A percentile compares a stretch with the other conserved stretches of the same genome.
Conservation (phyloP, 2,888 invertebrate species). For the Phalera bucephala region DNA sequence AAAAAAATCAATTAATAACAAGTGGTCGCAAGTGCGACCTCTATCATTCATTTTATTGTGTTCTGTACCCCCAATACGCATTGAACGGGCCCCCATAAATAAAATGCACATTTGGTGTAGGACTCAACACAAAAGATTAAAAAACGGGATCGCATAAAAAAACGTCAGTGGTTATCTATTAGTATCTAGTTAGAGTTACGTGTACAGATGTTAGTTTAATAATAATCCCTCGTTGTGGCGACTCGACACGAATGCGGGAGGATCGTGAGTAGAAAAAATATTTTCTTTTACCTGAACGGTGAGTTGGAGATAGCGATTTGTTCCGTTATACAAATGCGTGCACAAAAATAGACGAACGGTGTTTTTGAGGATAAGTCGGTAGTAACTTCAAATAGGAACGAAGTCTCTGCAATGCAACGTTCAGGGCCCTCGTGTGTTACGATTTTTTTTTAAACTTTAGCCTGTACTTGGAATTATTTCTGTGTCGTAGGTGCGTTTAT, state of each 20-base stretch:
- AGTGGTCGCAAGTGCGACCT: slow-evolving; percentile 73
- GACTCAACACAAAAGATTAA: slow-evolving; percentile 71
- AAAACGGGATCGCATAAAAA: slow-evolving; percentile 72
- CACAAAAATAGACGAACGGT: slow-evolving; percentile 26
- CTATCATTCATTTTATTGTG: slow-evolving; percentile 63
- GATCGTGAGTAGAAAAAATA: slow-evolving; percentile 44
- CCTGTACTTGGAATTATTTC: no score
- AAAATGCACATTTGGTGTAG: slow-evolving; percentile 75
- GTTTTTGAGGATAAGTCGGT: no score
- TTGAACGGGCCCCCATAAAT: slow-evolving; percentile 65
- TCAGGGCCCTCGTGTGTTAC: no score
- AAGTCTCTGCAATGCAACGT: no score
- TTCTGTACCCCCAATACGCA: slow-evolving; percentile 39
- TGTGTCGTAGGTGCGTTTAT: no score
- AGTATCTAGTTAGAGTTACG: slow-evolving; percentile 79
- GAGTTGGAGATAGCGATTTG: slow-evolving; percentile 36
- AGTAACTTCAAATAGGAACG: no score
- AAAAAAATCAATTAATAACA: slow-evolving; percentile 72
- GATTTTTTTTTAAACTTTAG: no score
- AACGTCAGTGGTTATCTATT: slow-evolving; percentile 81
- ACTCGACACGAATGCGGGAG: slow-evolving; percentile 37
- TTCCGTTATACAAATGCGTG: slow-evolving; percentile 43
- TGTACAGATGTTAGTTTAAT: slow-evolving; percentile 77
- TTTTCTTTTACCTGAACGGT: slow-evolving; percentile 47
- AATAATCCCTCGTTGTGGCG: slow-evolving; percentile 60